Evolutionary conservation across 2,888 invertebrate species (phyloP).

Genomic region (Oxycera nigricornis): DNA sequence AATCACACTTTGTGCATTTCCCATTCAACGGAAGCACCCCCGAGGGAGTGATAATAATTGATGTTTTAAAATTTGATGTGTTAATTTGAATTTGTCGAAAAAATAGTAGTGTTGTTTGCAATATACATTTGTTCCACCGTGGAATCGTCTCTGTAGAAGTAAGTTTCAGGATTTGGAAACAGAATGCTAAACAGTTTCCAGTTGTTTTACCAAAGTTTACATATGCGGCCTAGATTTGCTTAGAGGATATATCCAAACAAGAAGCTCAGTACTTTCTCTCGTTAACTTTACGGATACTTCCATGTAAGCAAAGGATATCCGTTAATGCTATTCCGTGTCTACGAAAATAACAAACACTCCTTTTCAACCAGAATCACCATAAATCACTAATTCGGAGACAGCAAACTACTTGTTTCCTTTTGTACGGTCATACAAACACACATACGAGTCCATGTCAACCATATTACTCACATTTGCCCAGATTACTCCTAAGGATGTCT

Average conservation of each 20-base stretch:
- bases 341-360: neutral
- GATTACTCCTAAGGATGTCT: too few species aligned
- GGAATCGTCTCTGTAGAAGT: too few species aligned
- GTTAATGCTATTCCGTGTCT: neutral
- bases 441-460: neutral
- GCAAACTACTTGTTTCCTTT: constrained; percentile 3
- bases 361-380: neutral
- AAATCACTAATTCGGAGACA: constrained; percentile 38
- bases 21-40: neutral
- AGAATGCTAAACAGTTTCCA: neutral
- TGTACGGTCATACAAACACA: neutral
- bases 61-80: constrained; percentile 27
- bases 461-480: too few species aligned
- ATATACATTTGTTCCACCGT: too few species aligned
- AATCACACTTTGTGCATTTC: neutral
- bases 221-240: too few species aligned
- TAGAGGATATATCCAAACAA: too few species aligned
- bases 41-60: constrained; percentile 12
- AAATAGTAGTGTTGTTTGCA: neutral
- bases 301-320: neutral
- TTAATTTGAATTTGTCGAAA: constrained; percentile 1
- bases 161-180: neutral
- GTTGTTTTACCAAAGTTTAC: neutral
- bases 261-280: too few species aligned
- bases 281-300: neutral